Evolutionary conservation across 2,113 vertebrate species (phyloP).

Genomic region (Anolis carolinensis): DNA sequence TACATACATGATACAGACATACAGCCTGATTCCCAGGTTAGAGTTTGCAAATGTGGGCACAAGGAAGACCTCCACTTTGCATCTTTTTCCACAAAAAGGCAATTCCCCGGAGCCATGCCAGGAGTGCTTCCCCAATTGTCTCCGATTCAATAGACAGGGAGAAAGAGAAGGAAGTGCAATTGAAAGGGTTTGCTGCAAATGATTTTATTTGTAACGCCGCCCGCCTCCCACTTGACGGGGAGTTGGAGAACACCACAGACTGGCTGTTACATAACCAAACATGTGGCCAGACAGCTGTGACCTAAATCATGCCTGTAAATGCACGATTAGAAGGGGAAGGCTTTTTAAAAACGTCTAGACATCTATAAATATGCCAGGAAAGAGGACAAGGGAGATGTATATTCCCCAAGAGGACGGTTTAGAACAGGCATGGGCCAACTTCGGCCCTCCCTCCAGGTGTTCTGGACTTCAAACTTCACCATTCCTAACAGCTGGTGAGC

Average conservation of each 20-base stretch:
- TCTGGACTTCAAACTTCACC: too few relatives aligned
- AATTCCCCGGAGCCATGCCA: accelerated
- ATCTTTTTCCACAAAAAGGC: neutral
- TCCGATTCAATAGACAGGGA: neutral
- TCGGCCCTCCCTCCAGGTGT: too few relatives aligned
- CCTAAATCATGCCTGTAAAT: neutral
- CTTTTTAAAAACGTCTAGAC: neutral
- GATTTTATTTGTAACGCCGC: neutral
- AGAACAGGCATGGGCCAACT: too few relatives aligned
- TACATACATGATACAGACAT: neutral
- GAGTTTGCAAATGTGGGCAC: neutral
- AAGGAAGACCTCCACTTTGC: neutral
- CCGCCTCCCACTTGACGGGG: neutral
- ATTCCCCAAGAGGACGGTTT: neutral
- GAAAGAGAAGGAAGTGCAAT: neutral
- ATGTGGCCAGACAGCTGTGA: slow-evolving; percentile 8
- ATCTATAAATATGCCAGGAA: neutral
- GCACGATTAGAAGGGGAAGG: neutral
- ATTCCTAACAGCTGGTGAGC: too few relatives aligned
- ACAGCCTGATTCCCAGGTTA: neutral
- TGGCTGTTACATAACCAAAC: slow-evolving; percentile 11
- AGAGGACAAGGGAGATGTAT: neutral
- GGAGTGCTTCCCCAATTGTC: neutral
- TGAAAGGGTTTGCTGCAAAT: neutral
- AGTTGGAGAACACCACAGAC: neutral